Evolutionary conservation across 2,888 invertebrate species (phyloP).

Genomic region (Troides oblongomaculatus): DNA sequence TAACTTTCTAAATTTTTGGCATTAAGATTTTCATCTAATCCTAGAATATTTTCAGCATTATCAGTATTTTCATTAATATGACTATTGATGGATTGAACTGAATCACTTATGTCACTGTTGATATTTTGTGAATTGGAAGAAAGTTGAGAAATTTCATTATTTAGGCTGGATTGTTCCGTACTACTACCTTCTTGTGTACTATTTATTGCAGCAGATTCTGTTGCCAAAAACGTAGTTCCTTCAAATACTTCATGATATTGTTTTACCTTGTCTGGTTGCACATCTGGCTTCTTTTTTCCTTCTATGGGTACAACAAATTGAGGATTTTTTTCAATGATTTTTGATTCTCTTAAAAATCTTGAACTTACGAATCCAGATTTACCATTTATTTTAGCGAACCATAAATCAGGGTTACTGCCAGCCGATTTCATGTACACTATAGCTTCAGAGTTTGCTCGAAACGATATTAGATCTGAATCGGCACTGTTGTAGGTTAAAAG

Average conservation of each 20-base stretch:
- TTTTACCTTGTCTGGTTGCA: conserved; percentile 67
- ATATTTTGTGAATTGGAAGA: conserved; percentile 22
- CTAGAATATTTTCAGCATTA: neutral
- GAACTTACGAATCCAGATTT: conserved; percentile 84
- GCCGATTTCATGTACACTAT: conserved; percentile 86
- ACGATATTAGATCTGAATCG: conserved; percentile 81
- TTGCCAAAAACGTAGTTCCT: conserved; percentile 82
- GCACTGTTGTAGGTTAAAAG: conserved; percentile 77
- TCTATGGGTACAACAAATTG: conserved; percentile 56
- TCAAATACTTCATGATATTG: conserved; percentile 80
- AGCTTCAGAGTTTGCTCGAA: conserved; percentile 77
- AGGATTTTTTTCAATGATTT: conserved; percentile 64
- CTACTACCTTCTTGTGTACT: conserved; percentile 36
- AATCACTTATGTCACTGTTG: conserved; percentile 31
- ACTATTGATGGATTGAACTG: conserved; percentile 15
- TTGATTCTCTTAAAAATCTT: conserved; percentile 80
- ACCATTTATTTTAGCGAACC: conserved; percentile 85
- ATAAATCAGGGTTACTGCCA: conserved; percentile 80
- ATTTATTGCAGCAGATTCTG: conserved; percentile 43
- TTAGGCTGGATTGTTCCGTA: conserved; percentile 35
- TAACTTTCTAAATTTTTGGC: conserved; percentile 6
- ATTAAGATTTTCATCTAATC: conserved; percentile 4
- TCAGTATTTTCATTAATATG: neutral
- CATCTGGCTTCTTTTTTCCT: conserved; percentile 36
- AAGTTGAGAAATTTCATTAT: conserved; percentile 31